Conservation (phyloP, 2,888 invertebrate species). For the Sarcophaga subvicina region DNA sequence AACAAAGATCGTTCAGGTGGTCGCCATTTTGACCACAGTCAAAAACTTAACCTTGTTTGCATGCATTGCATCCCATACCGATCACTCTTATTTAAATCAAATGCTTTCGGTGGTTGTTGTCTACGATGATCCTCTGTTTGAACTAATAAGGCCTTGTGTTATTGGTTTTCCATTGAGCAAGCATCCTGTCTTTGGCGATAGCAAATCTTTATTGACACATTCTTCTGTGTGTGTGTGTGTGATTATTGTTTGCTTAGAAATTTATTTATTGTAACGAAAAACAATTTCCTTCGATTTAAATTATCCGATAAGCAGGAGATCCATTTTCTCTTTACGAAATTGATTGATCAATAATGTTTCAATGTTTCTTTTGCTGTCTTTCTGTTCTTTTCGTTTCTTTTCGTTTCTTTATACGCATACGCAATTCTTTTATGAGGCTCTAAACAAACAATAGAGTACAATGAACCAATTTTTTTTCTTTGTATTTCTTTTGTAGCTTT, state of each 20-base stretch:
- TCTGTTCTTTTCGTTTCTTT: background rate
- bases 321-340: constrained; percentile 23
- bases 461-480: constrained; percentile 10
- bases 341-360: constrained; percentile 46
- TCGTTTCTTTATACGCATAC: background rate
- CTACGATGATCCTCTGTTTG: too few relatives aligned
- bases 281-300: constrained; percentile 34
- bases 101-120: too few relatives aligned
- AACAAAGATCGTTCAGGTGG: too few relatives aligned
- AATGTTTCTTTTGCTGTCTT: background rate
- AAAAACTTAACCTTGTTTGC: too few relatives aligned
- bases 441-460: constrained; percentile 3
- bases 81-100: too few relatives aligned
- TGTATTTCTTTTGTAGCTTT: background rate
- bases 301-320: constrained; percentile 38
- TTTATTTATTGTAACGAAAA: constrained; percentile 23
- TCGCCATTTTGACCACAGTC: too few relatives aligned
- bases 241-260: background rate
- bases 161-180: background rate
- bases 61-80: too few relatives aligned
- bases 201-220: constrained; percentile 2
- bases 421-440: background rate
- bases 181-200: too few relatives aligned
- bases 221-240: background rate
- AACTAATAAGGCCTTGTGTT: too few relatives aligned